Evolutionary conservation across 2,113 vertebrate species (phyloP), one percentile per base, ranked within the genome.

Genomic region (Etia nguti): DNA sequence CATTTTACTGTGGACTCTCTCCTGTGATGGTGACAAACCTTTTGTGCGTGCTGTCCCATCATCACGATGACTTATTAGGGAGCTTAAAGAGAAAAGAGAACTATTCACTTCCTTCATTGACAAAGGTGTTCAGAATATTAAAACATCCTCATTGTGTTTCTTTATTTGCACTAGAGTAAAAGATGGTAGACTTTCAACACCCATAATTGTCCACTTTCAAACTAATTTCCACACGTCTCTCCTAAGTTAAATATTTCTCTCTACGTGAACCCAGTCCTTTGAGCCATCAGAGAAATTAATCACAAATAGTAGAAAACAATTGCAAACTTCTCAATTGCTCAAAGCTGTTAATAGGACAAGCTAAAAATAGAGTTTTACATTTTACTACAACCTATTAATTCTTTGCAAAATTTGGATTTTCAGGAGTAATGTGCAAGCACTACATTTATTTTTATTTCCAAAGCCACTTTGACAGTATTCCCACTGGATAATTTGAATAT

Each of bases 281-380:
- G 43, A 73, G 15, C 38, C 0, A 0, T 10, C 38, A 43, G 13
- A 46, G n/a, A 11, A 0, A 73, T 73, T 16, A 7, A 73, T 73
- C 22, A 73, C 22, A 73, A 73, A 73, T 24, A 73, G 38, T 4
- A 46, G 22, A 46, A 73, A 26, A 46, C 3, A 70, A 26, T 26
- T 24, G 22, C n/a, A 26, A 43, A 73, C 38, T 46, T 26, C 65
- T 6, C 13, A 26, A 73, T 4, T 46, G 5, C 22, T 24, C 1
- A 43, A 4, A 26, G 13, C 12, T 24, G 62, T 41, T 46, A 73
- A 73, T 18, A 73, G 38, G 8, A 46, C 68, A 46, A 73, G 2
- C 8, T 46, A 73, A 1, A 38, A n/a, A 3, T 4, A 62, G 3
- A 10, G 1, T 46, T 73, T 26, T 1, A 73, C 5, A 46, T 46